Percentiles rank a stretch among this genome's conserved stretches.
Evolutionary conservation across 35 echinoderm and acorn worm species (phyloP).

Genomic region (Ptychodera flava): DNA sequence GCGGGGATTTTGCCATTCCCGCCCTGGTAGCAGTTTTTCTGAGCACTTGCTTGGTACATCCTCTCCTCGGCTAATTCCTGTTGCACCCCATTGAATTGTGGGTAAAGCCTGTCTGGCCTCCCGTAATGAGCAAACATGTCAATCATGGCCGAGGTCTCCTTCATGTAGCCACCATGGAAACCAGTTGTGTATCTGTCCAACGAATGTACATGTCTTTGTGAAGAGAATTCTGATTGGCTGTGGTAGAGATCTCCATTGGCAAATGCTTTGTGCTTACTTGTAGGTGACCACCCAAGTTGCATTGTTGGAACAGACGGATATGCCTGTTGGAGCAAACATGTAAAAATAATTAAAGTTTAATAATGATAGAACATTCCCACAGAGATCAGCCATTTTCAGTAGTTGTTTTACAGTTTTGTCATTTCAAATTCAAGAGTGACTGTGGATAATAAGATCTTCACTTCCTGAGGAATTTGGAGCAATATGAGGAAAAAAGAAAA

Average conservation of each 20-base stretch:
- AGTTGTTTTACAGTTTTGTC: no score
- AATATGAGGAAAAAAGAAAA: no score
- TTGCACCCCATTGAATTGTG: not conserved
- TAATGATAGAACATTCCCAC: no score
- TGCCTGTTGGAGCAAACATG: not conserved
- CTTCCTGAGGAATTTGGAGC: no score
- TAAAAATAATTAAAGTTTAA: no score
- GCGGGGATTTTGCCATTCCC: not conserved
- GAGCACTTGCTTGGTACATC: not conserved
- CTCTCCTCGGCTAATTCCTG: not conserved
- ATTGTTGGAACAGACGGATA: not conserved
- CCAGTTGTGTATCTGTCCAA: not conserved
- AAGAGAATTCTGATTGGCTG: not conserved
- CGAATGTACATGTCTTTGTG: not conserved
- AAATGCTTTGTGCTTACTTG: not conserved
- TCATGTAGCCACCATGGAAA: not conserved
- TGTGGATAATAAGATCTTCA: no score
- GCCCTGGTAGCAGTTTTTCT: not conserved
- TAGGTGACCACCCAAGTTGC: not conserved
- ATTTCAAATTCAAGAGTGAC: no score
- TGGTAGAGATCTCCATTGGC: not conserved
- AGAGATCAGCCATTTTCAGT: no score
- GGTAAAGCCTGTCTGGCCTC: not conserved
- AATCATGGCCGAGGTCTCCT: not conserved
- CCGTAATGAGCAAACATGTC: not conserved